A percentile compares a stretch with the other conserved stretches of the same genome.
phyloP scores from a whole-genome alignment of 2,113 vertebrate genomes.

The Fulmarus glacialis region DNA sequence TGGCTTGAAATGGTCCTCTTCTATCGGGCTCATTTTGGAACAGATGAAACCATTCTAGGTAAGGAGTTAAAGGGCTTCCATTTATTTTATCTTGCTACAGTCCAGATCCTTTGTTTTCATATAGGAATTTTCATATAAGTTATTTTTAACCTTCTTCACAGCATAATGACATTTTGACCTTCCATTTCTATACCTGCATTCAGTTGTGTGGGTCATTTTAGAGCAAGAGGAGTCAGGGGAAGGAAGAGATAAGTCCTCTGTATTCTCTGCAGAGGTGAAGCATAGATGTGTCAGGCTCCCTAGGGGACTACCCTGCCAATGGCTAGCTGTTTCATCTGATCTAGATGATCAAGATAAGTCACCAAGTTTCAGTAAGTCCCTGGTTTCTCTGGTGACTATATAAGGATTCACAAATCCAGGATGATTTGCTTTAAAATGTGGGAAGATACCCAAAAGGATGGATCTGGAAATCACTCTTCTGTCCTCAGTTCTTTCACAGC shows the following conservation, averaged over 20 bases:
- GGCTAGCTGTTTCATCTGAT: neutral
- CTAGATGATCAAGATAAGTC: neutral
- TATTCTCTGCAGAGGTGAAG: neutral
- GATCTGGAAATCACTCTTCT: neutral
- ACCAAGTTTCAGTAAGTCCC: neutral
- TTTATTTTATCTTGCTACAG: neutral
- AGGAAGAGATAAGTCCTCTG: neutral
- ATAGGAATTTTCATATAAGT: neutral
- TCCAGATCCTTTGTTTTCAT: neutral
- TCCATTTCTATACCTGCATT: neutral
- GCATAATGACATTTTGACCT: neutral
- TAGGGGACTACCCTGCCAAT: neutral
- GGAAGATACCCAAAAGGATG: neutral
- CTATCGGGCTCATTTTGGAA: slow-evolving; percentile 93
- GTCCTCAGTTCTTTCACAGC: neutral
- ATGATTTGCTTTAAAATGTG: neutral
- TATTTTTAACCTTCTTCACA: neutral
- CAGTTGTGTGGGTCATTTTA: neutral
- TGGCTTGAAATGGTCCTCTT: slow-evolving; percentile 95
- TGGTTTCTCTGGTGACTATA: neutral
- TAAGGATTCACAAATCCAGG: neutral
- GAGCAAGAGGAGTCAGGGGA: neutral
- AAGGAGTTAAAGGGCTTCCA: neutral
- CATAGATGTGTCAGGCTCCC: neutral
- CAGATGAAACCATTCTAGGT: slow-evolving; percentile 91